Evolutionary conservation across 2,888 invertebrate species (phyloP), one percentile per base, ranked within the genome.

Genomic region (Spicauda simplicius): DNA sequence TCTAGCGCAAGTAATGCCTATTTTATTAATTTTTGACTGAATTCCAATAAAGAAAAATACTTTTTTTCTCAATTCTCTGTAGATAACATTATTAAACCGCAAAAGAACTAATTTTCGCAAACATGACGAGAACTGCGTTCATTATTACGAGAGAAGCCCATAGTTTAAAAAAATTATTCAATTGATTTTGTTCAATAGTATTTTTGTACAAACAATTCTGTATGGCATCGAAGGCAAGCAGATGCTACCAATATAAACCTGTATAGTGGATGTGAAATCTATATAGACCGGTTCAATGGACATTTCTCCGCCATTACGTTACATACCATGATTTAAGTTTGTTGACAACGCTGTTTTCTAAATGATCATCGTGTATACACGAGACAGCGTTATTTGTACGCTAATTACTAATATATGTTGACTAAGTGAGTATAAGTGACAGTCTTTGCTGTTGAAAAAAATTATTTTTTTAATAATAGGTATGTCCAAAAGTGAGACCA

Each of bases 231-330:
- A 25, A 25, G 7, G 16, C 16, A 53, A 37, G 66, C 60, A 66
- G 66, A 66, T 60, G 59, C 12, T 20, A 33, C 55, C 16, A 53
- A 41, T 37, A 63, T 33, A 55, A 54, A 54, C 55, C 59, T 45
- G 2, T 76, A 58, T n/a, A 33, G 33, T 59, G 48, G 68, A 81
- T 84, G 87, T 84, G 87, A 87, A 88, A 88, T 76, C 83, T 84
- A 54, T 80, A 78, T 71, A 53, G 77, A 82, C 87, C 81, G 85
- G 87, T 85, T 69, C 61, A 53, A 70, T 63, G 70, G 70, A 70
- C 72, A 72, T 74, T 75, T 78, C 77, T 79, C 79, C 19, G 55
- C 45, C 55, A 56, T 76, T 68, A 67, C 58, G 61, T 54, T 25
- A 25, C 37, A 69, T 62, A 57, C 37, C 25, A 25, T 60, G 66